Evolutionary conservation across 2,797 vertebrate genomes (phyloP).

Genomic region (Otolemur crassicaudatus): DNA sequence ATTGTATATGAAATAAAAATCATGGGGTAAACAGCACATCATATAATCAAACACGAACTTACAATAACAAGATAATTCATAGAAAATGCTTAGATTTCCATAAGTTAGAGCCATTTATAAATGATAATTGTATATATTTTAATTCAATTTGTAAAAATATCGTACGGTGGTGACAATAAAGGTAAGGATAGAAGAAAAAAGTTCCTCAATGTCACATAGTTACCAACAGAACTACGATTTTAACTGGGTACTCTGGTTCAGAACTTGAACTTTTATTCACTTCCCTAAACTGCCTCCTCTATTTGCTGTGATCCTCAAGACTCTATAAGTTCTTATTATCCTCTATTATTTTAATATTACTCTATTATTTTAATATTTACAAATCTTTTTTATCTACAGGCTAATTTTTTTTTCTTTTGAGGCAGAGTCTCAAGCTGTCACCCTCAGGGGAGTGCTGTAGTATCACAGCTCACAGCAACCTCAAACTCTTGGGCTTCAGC

Average conservation of each 20-base stretch:
- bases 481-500: too few relatives aligned
- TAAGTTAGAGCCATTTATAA: neutral
- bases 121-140: neutral
- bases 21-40: neutral
- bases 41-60: neutral
- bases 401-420: neutral
- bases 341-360: neutral
- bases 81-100: neutral
- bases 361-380: neutral
- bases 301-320: neutral
- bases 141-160: neutral
- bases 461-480: too few relatives aligned
- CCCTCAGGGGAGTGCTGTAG: too few relatives aligned
- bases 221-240: neutral
- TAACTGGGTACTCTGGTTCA: neutral
- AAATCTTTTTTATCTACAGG: neutral
- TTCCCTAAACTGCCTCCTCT: neutral
- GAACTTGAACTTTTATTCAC: neutral
- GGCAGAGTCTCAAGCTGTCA: too few relatives aligned
- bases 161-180: neutral
- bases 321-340: neutral
- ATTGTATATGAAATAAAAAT: neutral
- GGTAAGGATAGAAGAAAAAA: neutral
- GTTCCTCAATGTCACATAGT: rapidly evolving
- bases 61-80: neutral